Base-by-base conservation (phyloP, 2,888 invertebrate species). In the Pyrrhosoma nymphula region DNA sequence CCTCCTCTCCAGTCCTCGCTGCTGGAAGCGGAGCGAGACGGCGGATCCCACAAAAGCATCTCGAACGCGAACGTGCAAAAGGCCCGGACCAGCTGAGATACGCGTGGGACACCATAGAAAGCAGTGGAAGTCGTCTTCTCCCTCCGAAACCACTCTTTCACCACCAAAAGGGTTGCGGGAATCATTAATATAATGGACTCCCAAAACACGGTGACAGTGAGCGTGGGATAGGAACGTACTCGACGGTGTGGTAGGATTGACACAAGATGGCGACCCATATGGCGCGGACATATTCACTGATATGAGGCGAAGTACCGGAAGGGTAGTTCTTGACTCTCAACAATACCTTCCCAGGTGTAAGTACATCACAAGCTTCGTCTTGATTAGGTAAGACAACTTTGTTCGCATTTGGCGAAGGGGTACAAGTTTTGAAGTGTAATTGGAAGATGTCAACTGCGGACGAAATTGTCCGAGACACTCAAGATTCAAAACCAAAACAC, bases 111-210 rank as follows among this genome's bases (percentile, higher is more conserved):
- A 26, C 56, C 14, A 35, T 14, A n/a, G 23, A 47, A 12, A 56
- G 56, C 56, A 56, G 35, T 18, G 8, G 88, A 12, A 6, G 35
- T 23, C 47, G 12, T 3, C 26, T 20, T n/a, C 89, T 23, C 0
- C 47, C 26, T 26, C 4, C 26, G 16, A n/a, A n/a, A 90, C 56
- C 20, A 2, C 30, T 35, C 91, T 26, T 91, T 60, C 23, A 39
- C 14, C 63, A 47, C 82, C 82, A 47, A 69, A 93, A 69, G 93
- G 93, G 93, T 93, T 93, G 8, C 14, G 63, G 47, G 47, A 63
- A 39, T 69, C 93, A 93, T 93, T 63, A 93, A 93, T 93, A 93
- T 93, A 26, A 47, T 63, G 93, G 60, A 93, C 69, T 93, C 69
- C 93, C 39, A 69, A 47, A 63, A 93, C 69, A 39, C 39, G 63